Conservation (phyloP, 2,797 vertebrate genomes). For the Aselliscus stoliczkanus region DNA sequence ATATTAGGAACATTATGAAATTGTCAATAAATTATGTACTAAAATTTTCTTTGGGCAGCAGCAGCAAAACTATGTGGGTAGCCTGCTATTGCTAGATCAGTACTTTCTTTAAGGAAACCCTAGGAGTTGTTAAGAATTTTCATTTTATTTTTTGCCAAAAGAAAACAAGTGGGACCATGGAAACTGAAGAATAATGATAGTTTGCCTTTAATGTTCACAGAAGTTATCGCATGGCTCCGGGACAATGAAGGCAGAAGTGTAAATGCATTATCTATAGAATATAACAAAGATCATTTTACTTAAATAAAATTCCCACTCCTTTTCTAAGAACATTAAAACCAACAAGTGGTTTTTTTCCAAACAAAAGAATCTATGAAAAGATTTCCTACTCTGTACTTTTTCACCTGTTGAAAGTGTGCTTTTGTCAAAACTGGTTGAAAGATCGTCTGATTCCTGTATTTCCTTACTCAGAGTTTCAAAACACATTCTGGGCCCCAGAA, state of each 20-base stretch:
- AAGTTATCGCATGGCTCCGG: neutral
- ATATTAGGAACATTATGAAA: neutral
- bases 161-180: neutral
- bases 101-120: neutral
- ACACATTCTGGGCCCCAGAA: slow-evolving; percentile 17
- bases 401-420: neutral
- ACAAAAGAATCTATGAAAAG: neutral
- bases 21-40: neutral
- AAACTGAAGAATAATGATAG: neutral
- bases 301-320: slow-evolving; percentile 1
- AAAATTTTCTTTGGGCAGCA: neutral
- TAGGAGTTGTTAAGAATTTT: neutral
- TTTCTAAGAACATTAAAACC: slow-evolving; percentile 10
- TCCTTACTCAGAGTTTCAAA: neutral
- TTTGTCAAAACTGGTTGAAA: neutral
- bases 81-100: neutral
- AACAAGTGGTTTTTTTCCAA: neutral
- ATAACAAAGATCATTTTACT: neutral
- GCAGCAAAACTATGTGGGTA: neutral
- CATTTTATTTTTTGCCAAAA: neutral
- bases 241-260: neutral
- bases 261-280: neutral
- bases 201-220: neutral
- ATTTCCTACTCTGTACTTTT: neutral
- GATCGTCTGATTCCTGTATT: neutral